These are phyloP conservation scores for Phaethon lepturus DNA, from an alignment of 2,113 vertebrate species.

Conservation along the genomic window DNA sequence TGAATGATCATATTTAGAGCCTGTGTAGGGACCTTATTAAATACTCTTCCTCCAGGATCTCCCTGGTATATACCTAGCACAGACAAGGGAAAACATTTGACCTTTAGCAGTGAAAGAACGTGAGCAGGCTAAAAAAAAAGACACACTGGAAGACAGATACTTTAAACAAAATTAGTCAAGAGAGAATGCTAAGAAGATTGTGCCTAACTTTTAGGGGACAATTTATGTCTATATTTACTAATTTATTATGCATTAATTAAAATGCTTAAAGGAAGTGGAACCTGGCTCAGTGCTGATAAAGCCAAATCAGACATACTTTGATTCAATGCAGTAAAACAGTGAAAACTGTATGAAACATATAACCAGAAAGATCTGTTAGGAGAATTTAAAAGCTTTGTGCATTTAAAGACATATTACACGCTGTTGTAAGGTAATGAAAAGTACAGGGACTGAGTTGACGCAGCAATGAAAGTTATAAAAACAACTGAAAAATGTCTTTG, in stretches of 20 bases:
- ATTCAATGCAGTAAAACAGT: neutral
- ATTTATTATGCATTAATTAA: constrained; percentile 9
- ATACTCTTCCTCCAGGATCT: neutral
- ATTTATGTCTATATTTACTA: neutral
- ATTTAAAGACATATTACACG: neutral
- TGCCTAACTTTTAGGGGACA: neutral
- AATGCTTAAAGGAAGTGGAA: neutral
- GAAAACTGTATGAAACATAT: neutral
- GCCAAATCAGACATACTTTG: neutral
- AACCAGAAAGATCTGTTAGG: neutral
- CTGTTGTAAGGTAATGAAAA: neutral
- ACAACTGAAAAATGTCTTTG: neutral
- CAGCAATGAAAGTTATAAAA: neutral
- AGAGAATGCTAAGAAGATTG: neutral
- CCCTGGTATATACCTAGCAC: neutral
- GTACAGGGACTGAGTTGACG: neutral
- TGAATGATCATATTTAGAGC: neutral
- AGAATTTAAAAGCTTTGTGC: neutral
- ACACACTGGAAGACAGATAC: neutral
- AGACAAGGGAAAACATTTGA: neutral
- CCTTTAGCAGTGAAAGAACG: neutral
- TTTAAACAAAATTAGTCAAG: neutral
- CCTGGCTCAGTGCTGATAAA: neutral
- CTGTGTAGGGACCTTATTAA: constrained; percentile 7
- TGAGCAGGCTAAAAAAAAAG: neutral